Base-by-base conservation (phyloP, 2,797 vertebrate species). In the Orestias chungarensis region DNA sequence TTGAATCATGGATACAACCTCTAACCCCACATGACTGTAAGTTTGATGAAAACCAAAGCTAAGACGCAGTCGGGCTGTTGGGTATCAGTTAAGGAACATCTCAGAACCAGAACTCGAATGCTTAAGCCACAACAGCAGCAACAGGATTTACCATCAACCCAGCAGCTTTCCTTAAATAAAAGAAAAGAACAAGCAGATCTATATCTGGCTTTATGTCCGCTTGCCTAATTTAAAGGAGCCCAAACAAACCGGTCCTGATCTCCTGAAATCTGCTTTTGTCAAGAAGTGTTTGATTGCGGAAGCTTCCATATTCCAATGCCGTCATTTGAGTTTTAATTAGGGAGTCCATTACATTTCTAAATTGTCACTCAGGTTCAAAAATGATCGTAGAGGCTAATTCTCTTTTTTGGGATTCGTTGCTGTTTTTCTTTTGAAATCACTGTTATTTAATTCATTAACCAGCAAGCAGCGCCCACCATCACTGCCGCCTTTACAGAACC, bases 391-490 rank as follows among this genome's bases (percentile, higher is more conserved):
- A 71, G 65, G 43, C 68, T 31, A 33, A 66, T 78, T 87, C 54
- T 82, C 54, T 75, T 86, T 75, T 86, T 82, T 70, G 70, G 78
- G 76, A 89, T 85, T 88, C 75, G 69, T 88, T 89, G 86, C 87
- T 82, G 88, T 87, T 91, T 89, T 67, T 89, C 49, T 52, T 89
- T 87, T 78, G 73, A 70, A 57, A 52, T 84, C 50, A 81, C 86
- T 86, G 89, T 82, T 85, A 72, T 90, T 91, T 83, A 38, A 88
- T 94, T 95, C 52, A 94, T 89, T 87, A 85, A 90, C 84, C 87
- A 93, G 95, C 95, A 94, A 95, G 95, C 96, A 96, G 96, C 93
- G 94, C 96, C 97, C 96, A 97, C 97, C 97, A 97, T 96, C 96
- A 95, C 96, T 97, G 96, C 96, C 91, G 93, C 93, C 90, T 86